A percentile compares a stretch with the other conserved stretches of the same genome.
These are phyloP conservation scores for Cephus rjabovi DNA, from an alignment of 2,888 invertebrate genomes.

Conservation along the genomic window DNA sequence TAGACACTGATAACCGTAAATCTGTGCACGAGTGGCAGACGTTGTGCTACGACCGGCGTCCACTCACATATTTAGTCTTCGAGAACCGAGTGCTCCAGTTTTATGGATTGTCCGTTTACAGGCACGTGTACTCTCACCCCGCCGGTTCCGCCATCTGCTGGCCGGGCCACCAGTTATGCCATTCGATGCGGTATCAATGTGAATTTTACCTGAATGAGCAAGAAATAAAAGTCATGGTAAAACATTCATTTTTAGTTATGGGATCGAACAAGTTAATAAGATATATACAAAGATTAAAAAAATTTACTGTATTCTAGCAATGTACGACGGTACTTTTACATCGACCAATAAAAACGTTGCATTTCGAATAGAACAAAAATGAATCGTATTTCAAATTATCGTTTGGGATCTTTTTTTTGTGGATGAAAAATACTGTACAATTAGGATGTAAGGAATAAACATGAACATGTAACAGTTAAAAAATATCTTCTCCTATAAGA, in stretches of 20 bases:
- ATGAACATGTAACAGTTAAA: background rate
- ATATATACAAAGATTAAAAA: background rate
- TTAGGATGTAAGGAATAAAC: background rate
- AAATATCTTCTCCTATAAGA: background rate
- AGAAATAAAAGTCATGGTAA: background rate
- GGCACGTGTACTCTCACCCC: background rate
- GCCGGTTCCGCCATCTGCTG: background rate
- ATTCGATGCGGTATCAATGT: background rate
- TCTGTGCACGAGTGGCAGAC: background rate
- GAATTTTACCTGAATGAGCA: background rate
- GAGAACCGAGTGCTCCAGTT: background rate
- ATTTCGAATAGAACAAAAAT: background rate
- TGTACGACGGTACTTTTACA: background rate
- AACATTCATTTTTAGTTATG: background rate
- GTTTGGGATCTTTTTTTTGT: background rate
- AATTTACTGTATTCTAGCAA: background rate
- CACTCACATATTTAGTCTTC: background rate
- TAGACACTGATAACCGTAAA: background rate
- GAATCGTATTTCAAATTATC: background rate
- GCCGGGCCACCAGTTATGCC: background rate
- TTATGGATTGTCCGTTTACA: background rate
- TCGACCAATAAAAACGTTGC: background rate
- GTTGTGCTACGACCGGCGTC: background rate
- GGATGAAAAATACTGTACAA: background rate
- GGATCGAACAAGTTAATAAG: background rate